A percentile compares a stretch with the other conserved stretches of the same genome.
Evolutionary conservation across 2,888 invertebrate genomes (phyloP).

Genomic region (Melinopterus prodromus): DNA sequence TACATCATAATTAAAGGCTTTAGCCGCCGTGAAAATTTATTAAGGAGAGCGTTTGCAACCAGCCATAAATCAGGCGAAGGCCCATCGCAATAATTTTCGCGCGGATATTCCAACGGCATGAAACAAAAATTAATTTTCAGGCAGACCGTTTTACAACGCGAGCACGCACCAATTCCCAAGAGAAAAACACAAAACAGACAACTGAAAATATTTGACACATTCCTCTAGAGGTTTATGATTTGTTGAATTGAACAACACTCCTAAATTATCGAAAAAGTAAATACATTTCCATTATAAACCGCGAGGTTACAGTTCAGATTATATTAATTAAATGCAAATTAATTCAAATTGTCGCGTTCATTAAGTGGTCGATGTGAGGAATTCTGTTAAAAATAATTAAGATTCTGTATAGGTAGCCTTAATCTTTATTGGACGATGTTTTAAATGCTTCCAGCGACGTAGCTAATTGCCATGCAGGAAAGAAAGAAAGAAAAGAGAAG

Average conservation of each 20-base stretch:
- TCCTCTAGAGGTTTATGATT: no score
- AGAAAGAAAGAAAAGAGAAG: background rate
- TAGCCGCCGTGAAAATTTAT: background rate
- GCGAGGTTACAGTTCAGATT: no score
- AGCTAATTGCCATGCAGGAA: background rate
- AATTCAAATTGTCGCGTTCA: background rate
- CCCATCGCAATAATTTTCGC: background rate
- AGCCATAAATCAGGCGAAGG: background rate
- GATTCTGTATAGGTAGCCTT: background rate
- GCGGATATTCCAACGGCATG: background rate
- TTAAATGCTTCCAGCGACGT: background rate
- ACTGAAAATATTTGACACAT: no score
- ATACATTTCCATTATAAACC: no score
- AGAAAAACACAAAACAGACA: no score
- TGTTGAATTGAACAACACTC: no score
- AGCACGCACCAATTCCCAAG: no score
- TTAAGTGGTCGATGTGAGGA: background rate
- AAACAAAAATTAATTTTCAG: background rate
- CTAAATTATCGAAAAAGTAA: no score
- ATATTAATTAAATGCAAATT: no score
- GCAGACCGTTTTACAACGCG: background rate
- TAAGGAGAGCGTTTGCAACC: background rate
- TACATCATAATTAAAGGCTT: slow-evolving; percentile 4
- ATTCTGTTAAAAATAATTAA: background rate
- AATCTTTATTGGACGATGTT: background rate